phyloP scores from a whole-genome alignment of 2,797 vertebrate species.

The Oryzias sinensis region DNA sequence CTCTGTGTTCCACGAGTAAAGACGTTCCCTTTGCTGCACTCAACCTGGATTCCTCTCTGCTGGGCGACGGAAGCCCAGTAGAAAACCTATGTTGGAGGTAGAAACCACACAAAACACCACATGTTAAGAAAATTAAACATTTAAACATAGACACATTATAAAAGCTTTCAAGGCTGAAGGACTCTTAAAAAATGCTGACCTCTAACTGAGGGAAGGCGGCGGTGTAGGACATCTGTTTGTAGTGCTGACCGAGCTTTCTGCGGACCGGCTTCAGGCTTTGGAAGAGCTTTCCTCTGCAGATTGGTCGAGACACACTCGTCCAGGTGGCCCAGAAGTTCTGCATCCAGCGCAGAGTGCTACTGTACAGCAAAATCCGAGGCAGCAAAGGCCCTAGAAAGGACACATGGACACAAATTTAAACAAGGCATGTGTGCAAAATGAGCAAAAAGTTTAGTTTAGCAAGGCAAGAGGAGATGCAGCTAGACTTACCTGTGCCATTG shows the following conservation, averaged over 20 bases:
- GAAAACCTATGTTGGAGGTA: conserved; percentile 80
- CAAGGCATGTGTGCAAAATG: not conserved
- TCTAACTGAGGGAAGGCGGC: conserved; percentile 92
- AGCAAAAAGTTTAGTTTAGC: not conserved
- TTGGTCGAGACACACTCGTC: conserved; percentile 92
- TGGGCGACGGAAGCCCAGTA: conserved; percentile 99
- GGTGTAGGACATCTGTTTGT: conserved; percentile 95
- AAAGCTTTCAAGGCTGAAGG: not conserved
- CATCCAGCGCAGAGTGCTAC: conserved; percentile 99
- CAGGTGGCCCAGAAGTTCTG: conserved; percentile 99
- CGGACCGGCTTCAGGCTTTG: conserved; percentile 90
- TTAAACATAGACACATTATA: no score
- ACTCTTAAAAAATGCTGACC: conserved; percentile 67
- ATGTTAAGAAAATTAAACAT: no score
- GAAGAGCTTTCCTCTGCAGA: conserved; percentile 96
- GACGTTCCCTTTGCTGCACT: conserved; percentile 92
- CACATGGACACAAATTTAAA: not conserved
- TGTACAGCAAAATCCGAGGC: conserved; percentile 93
- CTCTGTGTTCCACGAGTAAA: conserved; percentile 94
- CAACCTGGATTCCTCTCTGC: conserved; percentile 93
- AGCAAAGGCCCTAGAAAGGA: conserved; percentile 79
- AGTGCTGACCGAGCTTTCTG: conserved; percentile 97
- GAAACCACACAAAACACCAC: not conserved
- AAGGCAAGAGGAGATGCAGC: not conserved
- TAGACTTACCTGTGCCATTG: conserved; percentile 76